These are phyloP conservation scores for Phortica magna DNA, from an alignment of 2,888 invertebrate species.

Conservation along the genomic window DNA sequence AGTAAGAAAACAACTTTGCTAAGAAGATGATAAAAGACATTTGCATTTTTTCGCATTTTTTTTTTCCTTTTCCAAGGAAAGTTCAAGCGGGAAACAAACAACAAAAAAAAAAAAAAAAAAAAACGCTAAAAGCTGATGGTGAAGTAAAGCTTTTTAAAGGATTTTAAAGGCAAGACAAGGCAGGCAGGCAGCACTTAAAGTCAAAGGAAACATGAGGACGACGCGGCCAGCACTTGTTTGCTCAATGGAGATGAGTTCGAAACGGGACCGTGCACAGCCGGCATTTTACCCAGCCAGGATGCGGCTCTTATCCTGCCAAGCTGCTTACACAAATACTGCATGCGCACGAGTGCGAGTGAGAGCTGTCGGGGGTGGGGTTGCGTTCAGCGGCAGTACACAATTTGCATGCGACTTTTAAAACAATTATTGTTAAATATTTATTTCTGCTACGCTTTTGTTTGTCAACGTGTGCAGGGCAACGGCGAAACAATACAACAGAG, in stretches of 20 bases:
- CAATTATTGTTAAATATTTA: constrained; percentile 72
- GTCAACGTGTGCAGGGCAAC: constrained; percentile 40
- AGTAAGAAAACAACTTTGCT: constrained; percentile 68
- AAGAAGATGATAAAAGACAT: constrained; percentile 64
- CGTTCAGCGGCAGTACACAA: constrained; percentile 37
- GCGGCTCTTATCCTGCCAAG: constrained; percentile 43
- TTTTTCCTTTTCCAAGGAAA: neutral
- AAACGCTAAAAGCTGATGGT: constrained; percentile 35
- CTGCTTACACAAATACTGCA: constrained; percentile 55
- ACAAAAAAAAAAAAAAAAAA: neutral
- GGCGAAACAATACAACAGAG: too few relatives aligned
- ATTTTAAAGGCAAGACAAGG: constrained; percentile 55
- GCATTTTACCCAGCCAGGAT: constrained; percentile 58
- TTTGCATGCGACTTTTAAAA: constrained; percentile 72
- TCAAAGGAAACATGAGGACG: constrained; percentile 39
- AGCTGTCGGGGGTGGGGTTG: too few relatives aligned
- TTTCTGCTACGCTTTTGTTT: constrained; percentile 51
- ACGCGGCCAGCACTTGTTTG: constrained; percentile 53
- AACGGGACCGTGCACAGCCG: constrained; percentile 56
- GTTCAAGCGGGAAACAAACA: neutral
- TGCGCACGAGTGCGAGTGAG: neutral
- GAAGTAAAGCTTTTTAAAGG: constrained; percentile 68
- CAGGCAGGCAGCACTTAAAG: constrained; percentile 53
- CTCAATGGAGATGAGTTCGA: constrained; percentile 41
- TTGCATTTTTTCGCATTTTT: constrained; percentile 57